Percentiles rank a stretch among this genome's conserved stretches.
Evolutionary conservation across 2,113 vertebrate species (phyloP).

Genomic region (Corythaeola cristata): DNA sequence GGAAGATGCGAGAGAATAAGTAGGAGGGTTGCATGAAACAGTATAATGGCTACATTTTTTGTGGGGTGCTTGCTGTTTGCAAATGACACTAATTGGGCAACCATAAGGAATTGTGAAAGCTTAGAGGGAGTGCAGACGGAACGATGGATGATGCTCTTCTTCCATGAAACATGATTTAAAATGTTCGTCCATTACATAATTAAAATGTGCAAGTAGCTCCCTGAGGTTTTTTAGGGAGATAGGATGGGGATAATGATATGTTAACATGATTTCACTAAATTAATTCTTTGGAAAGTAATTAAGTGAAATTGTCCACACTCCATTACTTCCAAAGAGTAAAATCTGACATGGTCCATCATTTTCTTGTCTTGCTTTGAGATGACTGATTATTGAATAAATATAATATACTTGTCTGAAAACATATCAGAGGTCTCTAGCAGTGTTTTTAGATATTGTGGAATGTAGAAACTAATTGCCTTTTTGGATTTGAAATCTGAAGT

Average conservation of each 20-base stretch:
- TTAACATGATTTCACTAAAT: conserved; percentile 37
- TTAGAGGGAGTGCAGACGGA: background rate
- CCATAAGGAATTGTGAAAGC: background rate
- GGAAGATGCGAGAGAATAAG: conserved; percentile 5
- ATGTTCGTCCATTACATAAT: background rate
- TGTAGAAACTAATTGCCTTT: background rate
- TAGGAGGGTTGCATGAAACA: background rate
- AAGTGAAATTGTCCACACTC: conserved; percentile 8
- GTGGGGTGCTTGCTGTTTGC: background rate
- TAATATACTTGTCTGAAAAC: background rate
- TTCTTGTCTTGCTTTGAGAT: conserved; percentile 19
- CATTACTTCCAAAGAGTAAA: background rate
- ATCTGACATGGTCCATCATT: background rate
- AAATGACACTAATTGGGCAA: background rate
- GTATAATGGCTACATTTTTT: background rate
- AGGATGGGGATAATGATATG: background rate
- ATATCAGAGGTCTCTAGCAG: background rate
- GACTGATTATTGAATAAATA: background rate
- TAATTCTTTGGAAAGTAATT: conserved; percentile 18
- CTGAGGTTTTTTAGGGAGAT: background rate
- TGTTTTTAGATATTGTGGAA: background rate
- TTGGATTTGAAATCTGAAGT: conserved; percentile 1
- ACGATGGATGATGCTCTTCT: background rate
- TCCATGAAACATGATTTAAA: background rate
- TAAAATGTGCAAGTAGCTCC: background rate